Evolutionary conservation across 2,113 vertebrate genomes (phyloP).

Genomic region (Strigops habroptila): DNA sequence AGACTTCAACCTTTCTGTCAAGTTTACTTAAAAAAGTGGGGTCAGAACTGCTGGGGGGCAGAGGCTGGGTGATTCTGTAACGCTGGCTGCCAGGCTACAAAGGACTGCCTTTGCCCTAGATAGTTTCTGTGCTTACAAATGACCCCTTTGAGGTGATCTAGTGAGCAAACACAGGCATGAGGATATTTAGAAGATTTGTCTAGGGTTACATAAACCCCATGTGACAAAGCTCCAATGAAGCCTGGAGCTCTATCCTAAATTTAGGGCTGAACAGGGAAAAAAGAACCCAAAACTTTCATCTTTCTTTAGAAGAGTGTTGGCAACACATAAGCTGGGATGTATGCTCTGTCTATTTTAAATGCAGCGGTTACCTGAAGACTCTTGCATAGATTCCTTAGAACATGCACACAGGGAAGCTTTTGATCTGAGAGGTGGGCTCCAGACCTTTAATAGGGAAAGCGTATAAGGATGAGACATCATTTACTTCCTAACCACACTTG

Average conservation of each 20-base stretch:
- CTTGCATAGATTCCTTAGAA: background rate
- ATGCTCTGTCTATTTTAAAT: background rate
- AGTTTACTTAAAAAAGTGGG: background rate
- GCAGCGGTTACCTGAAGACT: background rate
- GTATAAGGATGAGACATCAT: background rate
- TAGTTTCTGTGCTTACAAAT: background rate
- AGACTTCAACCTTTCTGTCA: background rate
- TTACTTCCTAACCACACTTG: background rate
- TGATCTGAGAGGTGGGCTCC: background rate
- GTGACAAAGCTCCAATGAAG: background rate
- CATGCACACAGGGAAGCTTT: background rate
- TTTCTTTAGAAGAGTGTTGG: background rate
- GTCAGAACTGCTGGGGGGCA: background rate
- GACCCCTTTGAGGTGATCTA: background rate
- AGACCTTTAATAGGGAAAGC: background rate
- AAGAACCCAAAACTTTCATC: fast-evolving
- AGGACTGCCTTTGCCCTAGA: background rate
- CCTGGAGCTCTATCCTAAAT: background rate
- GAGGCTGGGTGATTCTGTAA: background rate
- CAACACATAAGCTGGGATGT: background rate
- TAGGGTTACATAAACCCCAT: background rate
- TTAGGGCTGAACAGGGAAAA: background rate
- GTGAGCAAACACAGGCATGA: background rate
- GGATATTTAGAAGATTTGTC: background rate
- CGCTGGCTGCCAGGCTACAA: background rate